phyloP scores from a whole-genome alignment of 2,113 vertebrate genomes.

The Noctilio leporinus region DNA sequence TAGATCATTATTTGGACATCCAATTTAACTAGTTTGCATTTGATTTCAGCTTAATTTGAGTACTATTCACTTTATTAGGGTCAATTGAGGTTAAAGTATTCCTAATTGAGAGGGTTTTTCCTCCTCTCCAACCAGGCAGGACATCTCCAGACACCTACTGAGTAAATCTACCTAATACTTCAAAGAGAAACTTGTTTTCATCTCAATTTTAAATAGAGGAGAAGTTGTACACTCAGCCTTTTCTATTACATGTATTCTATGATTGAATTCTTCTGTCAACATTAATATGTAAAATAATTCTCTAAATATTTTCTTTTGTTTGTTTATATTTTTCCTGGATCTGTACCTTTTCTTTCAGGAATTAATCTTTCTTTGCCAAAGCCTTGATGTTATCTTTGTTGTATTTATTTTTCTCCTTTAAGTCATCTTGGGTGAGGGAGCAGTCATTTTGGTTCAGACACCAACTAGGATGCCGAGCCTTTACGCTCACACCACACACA shows the following conservation, averaged over 20 bases:
- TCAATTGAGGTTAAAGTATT: neutral
- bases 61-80: neutral
- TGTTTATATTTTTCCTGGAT: constrained; percentile 30
- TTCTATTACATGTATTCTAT: neutral
- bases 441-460: neutral
- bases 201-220: neutral
- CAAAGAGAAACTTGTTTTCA: neutral
- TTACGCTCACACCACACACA: neutral
- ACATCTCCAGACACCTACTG: neutral
- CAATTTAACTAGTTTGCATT: neutral
- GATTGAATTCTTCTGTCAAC: neutral
- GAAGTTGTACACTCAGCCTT: neutral
- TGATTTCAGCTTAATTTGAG: constrained; percentile 35
- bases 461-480: neutral
- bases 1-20: neutral
- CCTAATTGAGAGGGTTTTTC: neutral
- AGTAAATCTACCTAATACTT: neutral
- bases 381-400: constrained; percentile 13
- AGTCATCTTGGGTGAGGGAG: neutral
- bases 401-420: neutral
- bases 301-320: constrained; percentile 26
- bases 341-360: constrained; percentile 27
- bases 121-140: neutral
- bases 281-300: constrained; percentile 28
- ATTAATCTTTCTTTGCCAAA: constrained; percentile 43